Evolutionary conservation across 2,113 vertebrate genomes (phyloP).

Genomic region (Notarius lentiginosus): DNA sequence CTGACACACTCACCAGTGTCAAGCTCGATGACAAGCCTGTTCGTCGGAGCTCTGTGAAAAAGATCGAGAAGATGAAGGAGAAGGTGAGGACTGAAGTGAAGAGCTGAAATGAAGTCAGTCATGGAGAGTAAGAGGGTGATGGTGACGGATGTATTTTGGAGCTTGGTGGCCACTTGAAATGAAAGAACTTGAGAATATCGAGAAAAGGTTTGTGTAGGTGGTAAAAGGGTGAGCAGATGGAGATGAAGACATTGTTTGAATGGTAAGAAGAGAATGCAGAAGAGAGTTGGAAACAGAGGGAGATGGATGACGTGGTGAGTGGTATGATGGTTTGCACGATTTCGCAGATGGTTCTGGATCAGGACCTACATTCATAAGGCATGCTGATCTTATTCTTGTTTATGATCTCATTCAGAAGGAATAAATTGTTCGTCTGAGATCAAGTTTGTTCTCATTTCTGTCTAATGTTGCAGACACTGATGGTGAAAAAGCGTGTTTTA

Average conservation of each 20-base stretch:
- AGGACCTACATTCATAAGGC: neutral
- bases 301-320: slow-evolving; percentile 28
- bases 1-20: slow-evolving; percentile 84
- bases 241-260: slow-evolving; percentile 13
- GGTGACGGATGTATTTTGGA: neutral
- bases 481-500: neutral
- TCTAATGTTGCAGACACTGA: neutral
- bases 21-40: slow-evolving; percentile 92
- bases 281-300: slow-evolving; percentile 13
- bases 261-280: slow-evolving; percentile 26
- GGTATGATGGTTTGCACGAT: slow-evolving; percentile 10
- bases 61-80: slow-evolving; percentile 99
- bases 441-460: neutral
- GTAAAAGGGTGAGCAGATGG: slow-evolving; percentile 41
- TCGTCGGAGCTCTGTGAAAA: slow-evolving; percentile 92
- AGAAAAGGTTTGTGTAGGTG: slow-evolving; percentile 33
- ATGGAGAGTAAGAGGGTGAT: neutral
- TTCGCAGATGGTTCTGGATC: slow-evolving; percentile 24
- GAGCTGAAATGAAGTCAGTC: too few species aligned
- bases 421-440: neutral
- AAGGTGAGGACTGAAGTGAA: slow-evolving; percentile 77
- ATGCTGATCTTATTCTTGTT: neutral
- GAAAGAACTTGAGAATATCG: slow-evolving; percentile 4
- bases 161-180: slow-evolving; percentile 3
- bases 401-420: slow-evolving; percentile 12